Evolutionary conservation across 2,113 vertebrate species (phyloP).

Genomic region (crab-eating macaque (Macaca fascicularis)): T2T-MFA8v1.1 NC_088379.1:117949001-117949500

Average conservation of each 20-base stretch:
- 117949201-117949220: neutral
- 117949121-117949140: neutral
- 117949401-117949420: neutral
- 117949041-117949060: neutral
- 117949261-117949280: neutral
- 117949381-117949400: neutral
- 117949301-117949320: neutral
- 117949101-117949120: neutral
- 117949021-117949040: constrained; percentile 87
- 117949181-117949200: neutral
- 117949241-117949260: neutral
- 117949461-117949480: neutral
- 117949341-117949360: neutral
- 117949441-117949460: neutral
- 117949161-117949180: neutral
- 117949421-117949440: neutral
- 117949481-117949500: neutral
- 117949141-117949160: neutral
- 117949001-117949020: constrained; percentile 94
- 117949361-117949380: neutral
- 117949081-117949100: neutral
- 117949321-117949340: neutral
- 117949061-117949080: neutral
- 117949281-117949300: neutral
- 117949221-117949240: neutral